These are phyloP conservation scores for Schizothorax lantsangensis DNA, from an alignment of 2,797 vertebrate species.

Conservation along the genomic window DNA sequence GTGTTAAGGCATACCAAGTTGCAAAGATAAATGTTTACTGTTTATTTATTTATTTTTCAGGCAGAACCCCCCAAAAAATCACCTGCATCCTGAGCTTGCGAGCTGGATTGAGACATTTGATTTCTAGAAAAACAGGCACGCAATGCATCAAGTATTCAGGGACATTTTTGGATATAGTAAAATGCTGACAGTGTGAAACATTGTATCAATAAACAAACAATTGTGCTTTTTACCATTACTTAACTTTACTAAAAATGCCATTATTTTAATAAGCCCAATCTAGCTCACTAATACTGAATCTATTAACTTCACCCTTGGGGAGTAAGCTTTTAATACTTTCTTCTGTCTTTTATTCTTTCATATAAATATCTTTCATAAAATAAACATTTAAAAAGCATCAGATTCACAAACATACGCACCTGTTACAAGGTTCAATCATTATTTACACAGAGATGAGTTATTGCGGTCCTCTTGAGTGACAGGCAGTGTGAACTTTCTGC, in stretches of 20 bases:
- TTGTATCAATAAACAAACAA: neutral
- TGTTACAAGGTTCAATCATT: neutral
- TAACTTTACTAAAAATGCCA: neutral
- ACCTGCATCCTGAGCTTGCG: neutral
- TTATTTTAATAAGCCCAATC: neutral
- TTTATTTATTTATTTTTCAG: neutral
- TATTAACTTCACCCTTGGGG: neutral
- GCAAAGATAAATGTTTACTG: neutral
- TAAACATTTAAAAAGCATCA: neutral
- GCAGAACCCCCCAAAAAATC: neutral
- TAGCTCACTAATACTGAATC: neutral
- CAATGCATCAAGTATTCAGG: neutral
- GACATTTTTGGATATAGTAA: neutral
- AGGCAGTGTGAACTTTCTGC: neutral
- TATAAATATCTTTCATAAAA: neutral
- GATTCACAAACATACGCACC: neutral
- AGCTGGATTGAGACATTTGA: neutral
- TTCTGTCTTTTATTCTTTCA: neutral
- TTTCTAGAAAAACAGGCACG: neutral
- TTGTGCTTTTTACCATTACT: neutral
- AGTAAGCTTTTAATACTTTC: neutral
- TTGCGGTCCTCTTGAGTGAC: neutral
- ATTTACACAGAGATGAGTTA: neutral
- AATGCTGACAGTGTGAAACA: constrained; percentile 6
- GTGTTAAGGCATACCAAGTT: neutral